Base-by-base conservation (phyloP, 1,140 invertebrate genomes). In the Ips nitidus region DNA sequence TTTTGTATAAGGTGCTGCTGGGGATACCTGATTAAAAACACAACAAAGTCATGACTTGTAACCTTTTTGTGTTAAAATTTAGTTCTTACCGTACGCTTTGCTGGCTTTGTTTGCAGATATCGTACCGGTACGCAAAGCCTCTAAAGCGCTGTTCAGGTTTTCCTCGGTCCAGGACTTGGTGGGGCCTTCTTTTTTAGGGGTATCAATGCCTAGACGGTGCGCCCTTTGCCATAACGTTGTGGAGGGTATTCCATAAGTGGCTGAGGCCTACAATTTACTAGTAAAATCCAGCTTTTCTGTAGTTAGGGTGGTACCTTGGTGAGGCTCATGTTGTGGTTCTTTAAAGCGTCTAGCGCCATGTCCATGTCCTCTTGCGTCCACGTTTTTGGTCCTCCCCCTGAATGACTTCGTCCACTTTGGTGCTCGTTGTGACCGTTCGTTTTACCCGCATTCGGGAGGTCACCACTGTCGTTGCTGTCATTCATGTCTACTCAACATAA, bases 281-380 rank as follows among this genome's bases (percentile, higher is more conserved):
- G 8, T 45, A 50, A 50, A 50, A 50, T 22, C 22, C 45, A 50
- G 2, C 2, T 50, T 50, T 50, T 50, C 45, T 3, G 3, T 6
- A 3, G 45, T 8, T 22, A 50, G 6, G 45, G 45, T 6, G 45
- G 3, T 50, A 50, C 91, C 85, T 93, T 94, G 52, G 92, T 94
- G 62, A 94, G 84, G 76, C 91, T 93, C 91, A 95, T 94, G 74
- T 91, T 88, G 75, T 93, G 91, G 78, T 89, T 91, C 76, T 91
- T 84, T 64, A 94, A 84, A 8, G 92, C 91, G 71, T 95, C 92
- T 71, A 94, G 82, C 45, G 93, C 93, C 70, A 88, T 87, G 71
- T 94, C 92, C 92, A 94, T 94, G 81, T 94, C 92, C 75, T 91
- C 89, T 79, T 92, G 91, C 6, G 91, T 92, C 92, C 92, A 95